Conservation (phyloP, 1,140 invertebrate species). For the Lepidurus couesii region DNA sequence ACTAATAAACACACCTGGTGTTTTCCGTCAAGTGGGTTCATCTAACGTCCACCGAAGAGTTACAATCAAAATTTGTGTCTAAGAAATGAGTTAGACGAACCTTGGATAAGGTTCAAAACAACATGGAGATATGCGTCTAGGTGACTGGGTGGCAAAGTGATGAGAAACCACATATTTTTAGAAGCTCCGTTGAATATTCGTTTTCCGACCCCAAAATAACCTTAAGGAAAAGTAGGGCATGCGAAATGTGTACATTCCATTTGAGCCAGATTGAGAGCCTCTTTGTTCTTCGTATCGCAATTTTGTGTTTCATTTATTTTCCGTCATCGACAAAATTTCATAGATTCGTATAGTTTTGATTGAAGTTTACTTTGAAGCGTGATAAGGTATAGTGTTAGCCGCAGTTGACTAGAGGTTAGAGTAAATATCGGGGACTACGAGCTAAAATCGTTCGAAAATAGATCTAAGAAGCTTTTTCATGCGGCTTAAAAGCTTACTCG, state of each 20-base stretch:
- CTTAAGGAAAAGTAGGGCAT: not conserved
- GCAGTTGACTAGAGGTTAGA: not conserved
- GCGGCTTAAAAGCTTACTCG: not conserved
- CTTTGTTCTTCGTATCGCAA: not conserved
- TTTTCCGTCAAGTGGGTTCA: too few species aligned
- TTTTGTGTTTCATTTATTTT: not conserved
- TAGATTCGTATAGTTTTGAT: not conserved
- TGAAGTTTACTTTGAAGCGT: not conserved
- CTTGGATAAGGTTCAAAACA: not conserved
- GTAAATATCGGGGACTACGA: not conserved
- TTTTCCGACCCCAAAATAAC: not conserved
- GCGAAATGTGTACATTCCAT: not conserved
- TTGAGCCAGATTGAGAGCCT: conserved; percentile 18
- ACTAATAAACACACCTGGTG: too few species aligned
- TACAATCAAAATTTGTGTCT: not conserved
- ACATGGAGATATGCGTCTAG: not conserved
- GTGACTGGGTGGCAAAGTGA: not conserved
- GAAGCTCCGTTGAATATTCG: not conserved
- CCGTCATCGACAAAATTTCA: not conserved
- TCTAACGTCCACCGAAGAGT: not conserved
- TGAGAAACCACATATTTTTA: conserved; percentile 16
- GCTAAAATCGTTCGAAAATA: not conserved
- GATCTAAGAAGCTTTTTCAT: not conserved
- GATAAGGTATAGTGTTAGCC: not conserved
- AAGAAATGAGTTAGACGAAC: not conserved